Percentiles rank a stretch among this genome's conserved stretches.
These are phyloP conservation scores for Potamilus streckersoni DNA, from an alignment of 1,140 invertebrate species.

Conservation along the genomic window DNA sequence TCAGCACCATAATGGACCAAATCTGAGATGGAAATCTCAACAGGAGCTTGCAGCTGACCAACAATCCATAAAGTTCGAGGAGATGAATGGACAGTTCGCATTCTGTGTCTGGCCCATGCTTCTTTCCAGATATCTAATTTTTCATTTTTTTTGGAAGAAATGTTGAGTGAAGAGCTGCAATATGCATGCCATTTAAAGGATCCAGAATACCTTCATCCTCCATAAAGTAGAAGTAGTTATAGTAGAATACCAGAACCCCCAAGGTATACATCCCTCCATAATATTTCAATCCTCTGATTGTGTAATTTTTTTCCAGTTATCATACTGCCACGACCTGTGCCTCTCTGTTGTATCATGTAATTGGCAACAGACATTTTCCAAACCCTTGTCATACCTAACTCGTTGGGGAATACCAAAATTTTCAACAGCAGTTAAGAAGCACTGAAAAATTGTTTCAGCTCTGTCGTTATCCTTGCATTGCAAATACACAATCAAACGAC, in stretches of 20 bases:
- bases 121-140: conserved; percentile 25
- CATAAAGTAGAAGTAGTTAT: conserved; percentile 23
- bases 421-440: conserved; percentile 1
- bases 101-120: conserved; percentile 31
- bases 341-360: conserved; percentile 1
- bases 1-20: conserved; percentile 3
- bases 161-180: conserved; percentile 18
- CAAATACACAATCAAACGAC: conserved; percentile 10
- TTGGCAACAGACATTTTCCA: conserved; percentile 10
- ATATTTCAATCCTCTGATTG: no score
- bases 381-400: conserved; percentile 11
- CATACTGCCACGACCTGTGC: not conserved
- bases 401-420: not conserved
- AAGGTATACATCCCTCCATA: no score
- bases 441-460: conserved; percentile 10
- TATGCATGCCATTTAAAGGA: conserved; percentile 19
- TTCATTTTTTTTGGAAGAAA: conserved; percentile 26
- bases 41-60: conserved; percentile 7
- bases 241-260: no score
- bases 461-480: conserved; percentile 10
- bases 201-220: conserved; percentile 32
- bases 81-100: conserved; percentile 27
- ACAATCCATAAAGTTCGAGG: conserved; percentile 17
- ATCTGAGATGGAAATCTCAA: no score
- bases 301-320: not conserved